These are phyloP conservation scores for Pristiophorus japonicus DNA, from an alignment of 2,113 vertebrate genomes.

Conservation along the genomic window DNA sequence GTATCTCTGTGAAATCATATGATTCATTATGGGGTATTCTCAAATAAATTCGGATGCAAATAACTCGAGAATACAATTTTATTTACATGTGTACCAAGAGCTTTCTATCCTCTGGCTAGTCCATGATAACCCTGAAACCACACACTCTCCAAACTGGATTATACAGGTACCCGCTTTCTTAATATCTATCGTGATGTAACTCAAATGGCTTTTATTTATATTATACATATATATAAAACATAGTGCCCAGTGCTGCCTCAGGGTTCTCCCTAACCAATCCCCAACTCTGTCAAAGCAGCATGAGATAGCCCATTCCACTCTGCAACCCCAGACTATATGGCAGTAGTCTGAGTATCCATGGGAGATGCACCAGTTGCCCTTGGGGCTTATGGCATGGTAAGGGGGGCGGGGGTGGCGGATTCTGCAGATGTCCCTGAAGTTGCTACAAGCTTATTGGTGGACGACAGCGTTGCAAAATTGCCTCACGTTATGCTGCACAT, in stretches of 20 bases:
- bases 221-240: not conserved
- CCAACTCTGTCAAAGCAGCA: not conserved
- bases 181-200: not conserved
- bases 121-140: not conserved
- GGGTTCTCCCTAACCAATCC: not conserved
- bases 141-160: not conserved
- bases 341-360: not conserved
- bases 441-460: not conserved
- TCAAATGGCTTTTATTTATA: not conserved
- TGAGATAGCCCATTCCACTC: not conserved
- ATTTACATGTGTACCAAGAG: not conserved
- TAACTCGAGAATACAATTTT: not conserved
- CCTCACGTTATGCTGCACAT: not conserved
- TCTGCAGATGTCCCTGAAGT: not conserved
- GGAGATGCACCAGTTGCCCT: too few relatives aligned
- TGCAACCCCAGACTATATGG: not conserved
- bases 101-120: not conserved
- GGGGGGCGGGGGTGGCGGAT: not conserved
- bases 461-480: not conserved
- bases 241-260: not conserved
- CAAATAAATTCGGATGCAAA: not conserved
- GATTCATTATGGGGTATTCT: not conserved
- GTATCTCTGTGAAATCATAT: not conserved
- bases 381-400: not conserved
- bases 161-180: not conserved